These are phyloP conservation scores for Caerostris darwini DNA, from an alignment of 1,140 invertebrate species.

Conservation along the genomic window DNA sequence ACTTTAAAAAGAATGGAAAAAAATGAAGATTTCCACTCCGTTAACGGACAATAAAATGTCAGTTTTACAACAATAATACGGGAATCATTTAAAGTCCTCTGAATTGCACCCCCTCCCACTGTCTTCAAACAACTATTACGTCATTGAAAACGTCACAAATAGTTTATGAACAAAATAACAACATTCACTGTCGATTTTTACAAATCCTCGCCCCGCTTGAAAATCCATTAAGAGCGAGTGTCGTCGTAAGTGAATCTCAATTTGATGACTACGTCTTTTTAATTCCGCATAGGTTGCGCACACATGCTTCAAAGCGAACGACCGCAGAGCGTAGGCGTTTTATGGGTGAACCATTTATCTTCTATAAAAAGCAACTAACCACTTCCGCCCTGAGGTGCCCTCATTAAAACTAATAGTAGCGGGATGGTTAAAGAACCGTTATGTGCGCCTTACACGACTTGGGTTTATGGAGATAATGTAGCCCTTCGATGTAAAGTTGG, in stretches of 20 bases:
- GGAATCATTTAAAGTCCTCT: too few relatives aligned
- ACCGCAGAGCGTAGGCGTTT: neutral
- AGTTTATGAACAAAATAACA: too few relatives aligned
- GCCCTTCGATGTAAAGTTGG: neutral
- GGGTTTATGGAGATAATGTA: neutral
- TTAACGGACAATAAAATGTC: too few relatives aligned
- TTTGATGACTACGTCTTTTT: neutral
- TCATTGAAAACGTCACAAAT: too few relatives aligned
- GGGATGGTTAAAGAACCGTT: neutral
- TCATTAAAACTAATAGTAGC: neutral
- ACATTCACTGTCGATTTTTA: too few relatives aligned
- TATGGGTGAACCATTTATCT: neutral
- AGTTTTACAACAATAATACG: too few relatives aligned
- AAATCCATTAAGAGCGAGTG: neutral
- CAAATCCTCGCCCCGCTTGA: too few relatives aligned
- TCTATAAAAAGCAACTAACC: neutral
- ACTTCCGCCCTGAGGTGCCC: neutral
- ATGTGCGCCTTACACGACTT: neutral
- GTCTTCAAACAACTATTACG: too few relatives aligned
- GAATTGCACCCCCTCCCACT: too few relatives aligned
- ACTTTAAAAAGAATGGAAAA: too few relatives aligned
- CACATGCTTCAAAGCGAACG: neutral
- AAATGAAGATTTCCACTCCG: too few relatives aligned
- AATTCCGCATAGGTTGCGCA: too few relatives aligned
- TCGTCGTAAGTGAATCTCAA: neutral